A percentile compares a stretch with the other conserved stretches of the same genome.
These are phyloP conservation scores for Motacilla tschutschensis DNA, from an alignment of 2,113 vertebrate species.

Conservation along the genomic window DNA sequence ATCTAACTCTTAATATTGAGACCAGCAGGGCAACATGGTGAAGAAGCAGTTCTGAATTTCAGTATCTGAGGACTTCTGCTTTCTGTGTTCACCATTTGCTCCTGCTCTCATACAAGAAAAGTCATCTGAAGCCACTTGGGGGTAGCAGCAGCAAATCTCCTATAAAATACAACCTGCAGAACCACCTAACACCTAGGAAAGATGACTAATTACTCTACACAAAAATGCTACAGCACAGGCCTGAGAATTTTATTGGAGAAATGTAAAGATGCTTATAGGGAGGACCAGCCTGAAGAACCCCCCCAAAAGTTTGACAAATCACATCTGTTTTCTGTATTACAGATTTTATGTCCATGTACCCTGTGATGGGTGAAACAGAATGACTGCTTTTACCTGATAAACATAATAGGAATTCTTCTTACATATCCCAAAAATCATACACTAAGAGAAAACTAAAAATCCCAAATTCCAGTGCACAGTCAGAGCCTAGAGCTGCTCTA, in stretches of 20 bases:
- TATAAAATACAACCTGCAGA: background rate
- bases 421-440: background rate
- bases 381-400: background rate
- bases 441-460: background rate
- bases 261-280: background rate
- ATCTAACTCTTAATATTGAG: background rate
- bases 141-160: background rate
- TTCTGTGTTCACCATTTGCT: background rate
- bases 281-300: background rate
- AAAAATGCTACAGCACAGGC: background rate
- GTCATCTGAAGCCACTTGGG: background rate
- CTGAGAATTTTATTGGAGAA: background rate
- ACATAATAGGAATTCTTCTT: background rate
- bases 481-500: background rate
- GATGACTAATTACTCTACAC: background rate
- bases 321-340: background rate
- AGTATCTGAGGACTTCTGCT: background rate
- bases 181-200: background rate
- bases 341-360: background rate
- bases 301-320: background rate
- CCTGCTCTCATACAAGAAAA: background rate
- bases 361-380: background rate
- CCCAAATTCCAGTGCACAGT: background rate
- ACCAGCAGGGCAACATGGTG: background rate
- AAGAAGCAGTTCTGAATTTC: background rate